Evolutionary conservation across 2,113 vertebrate genomes (phyloP), one percentile per base, ranked within the genome.

Genomic region (Irena cyanogastra): DNA sequence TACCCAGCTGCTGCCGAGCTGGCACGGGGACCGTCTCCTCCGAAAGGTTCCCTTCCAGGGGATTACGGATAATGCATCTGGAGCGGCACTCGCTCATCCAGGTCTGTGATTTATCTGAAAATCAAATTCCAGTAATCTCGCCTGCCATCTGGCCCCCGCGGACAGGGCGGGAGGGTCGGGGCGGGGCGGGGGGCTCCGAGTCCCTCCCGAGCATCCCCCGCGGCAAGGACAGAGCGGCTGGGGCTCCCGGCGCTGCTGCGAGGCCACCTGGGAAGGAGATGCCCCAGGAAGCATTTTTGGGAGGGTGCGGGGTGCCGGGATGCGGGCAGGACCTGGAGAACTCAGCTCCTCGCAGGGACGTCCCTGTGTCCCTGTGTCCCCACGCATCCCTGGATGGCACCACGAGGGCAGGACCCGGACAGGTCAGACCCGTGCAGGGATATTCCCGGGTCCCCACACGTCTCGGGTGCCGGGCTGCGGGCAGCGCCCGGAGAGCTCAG

Each of bases 111-210:
- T 95, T 94, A 97, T 84, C 97, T 96, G 96, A 95, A 97, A 96
- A 97, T 95, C 96, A 96, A 97, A 96, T 96, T 95, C 95, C 93
- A 71, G 94, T 97, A 97, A 97, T 97, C 97, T 95, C 15, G 60
- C 91, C 90, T 91, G 97, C 97, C 97, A 97, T 97, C 96, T 97
- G 97, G 93, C 88, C 89, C 93, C 98, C 57, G 95, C 95, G 70
- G 87, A 72, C 35, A 6, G 47, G 14, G 80, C n/a, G n/a, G n/a
- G n/a, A n/a, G n/a, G n/a, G n/a, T n/a, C n/a, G 54, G 72, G 68
- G 28, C 23, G 3, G 63, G 72, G 6, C 15, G 28, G 7, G 11
- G 70, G 61, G 35, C 20, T 76, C 26, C 50, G 3, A 1, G 3
- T 39, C 37, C n/a, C 27, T 13, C 69, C 33, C 1, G 10, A 77